Base-by-base conservation (phyloP, 1,140 invertebrate species). In the Holcopasites calliopsidis region DNA sequence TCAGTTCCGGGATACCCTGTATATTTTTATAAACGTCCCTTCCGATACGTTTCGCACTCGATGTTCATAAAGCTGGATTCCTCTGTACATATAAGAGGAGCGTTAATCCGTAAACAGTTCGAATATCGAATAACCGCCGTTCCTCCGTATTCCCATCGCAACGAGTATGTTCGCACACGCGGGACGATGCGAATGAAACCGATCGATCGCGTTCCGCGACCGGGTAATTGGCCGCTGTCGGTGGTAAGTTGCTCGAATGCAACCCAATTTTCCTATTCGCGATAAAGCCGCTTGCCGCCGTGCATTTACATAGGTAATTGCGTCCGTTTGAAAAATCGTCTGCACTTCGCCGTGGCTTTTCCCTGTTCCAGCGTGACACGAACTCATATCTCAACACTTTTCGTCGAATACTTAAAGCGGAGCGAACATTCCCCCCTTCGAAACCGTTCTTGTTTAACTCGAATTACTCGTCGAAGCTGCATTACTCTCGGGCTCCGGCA, bases 191-290 rank as follows among this genome's bases (percentile, higher is more conserved):
- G 38, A 54, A 21, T 38, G 33, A 35, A 55, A 26, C 3, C 49
- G 38, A 74, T 74, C 61, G 50, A 66, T 66, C 62, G 62, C 10
- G 31, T n/a, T 49, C 26, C 10, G 13, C 28, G 0, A 16, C 13
- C 26, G 49, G 6, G 35, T 28, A 73, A 54, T 73, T 42, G 38
- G 8, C 8, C 31, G 28, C 26, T 16, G n/a, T 38, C 28, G 50
- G 31, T 38, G 21, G 50, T 42, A 47, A 55, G 50, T 42, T 66
- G 50, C 52, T 38, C 13, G 49, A 38, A 28, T 47, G 50, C 50
- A 74, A 66, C 38, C 71, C 55, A 74, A 66, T 74, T 66, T 55
- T 66, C 35, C n/a, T n/a, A 50, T 66, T 74, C 71, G 61, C 44
- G 61, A 66, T 74, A n/a, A 21, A 26, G 50, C 3, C 47, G 8